Evolutionary conservation across 2,888 invertebrate species (phyloP).

Genomic region (Netelia virgata): DNA sequence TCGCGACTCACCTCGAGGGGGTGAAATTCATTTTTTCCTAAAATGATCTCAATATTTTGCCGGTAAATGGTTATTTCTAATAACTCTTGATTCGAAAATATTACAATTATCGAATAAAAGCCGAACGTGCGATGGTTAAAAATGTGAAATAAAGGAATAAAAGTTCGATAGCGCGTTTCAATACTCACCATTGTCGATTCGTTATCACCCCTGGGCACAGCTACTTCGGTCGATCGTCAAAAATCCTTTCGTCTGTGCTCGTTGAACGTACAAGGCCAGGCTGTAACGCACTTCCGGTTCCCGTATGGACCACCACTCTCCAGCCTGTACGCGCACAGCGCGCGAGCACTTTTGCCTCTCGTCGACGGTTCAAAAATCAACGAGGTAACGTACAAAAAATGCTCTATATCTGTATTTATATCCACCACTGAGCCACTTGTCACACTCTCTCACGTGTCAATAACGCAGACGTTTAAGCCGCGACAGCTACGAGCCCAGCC

Average conservation of each 20-base stretch:
- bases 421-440: slow-evolving; percentile 58
- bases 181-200: slow-evolving; percentile 61
- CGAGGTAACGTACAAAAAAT: slow-evolving; percentile 26
- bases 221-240: slow-evolving; percentile 48
- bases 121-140: too few species aligned
- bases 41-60: too few species aligned
- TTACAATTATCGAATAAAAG: too few species aligned
- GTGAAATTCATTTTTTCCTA: too few species aligned
- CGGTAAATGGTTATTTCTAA: too few species aligned
- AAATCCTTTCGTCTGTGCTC: slow-evolving; percentile 43
- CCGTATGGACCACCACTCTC: slow-evolving; percentile 50
- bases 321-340: slow-evolving; percentile 33
- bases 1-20: too few species aligned
- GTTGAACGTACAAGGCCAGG: slow-evolving; percentile 30
- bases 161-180: background rate
- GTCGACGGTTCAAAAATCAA: slow-evolving; percentile 56
- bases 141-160: background rate
- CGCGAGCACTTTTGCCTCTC: slow-evolving; percentile 52
- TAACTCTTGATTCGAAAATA: too few species aligned
- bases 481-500: slow-evolving; percentile 17
- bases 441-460: slow-evolving; percentile 55
- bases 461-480: slow-evolving; percentile 35
- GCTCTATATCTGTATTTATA: slow-evolving; percentile 8
- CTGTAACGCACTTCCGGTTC: slow-evolving; percentile 57
- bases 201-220: slow-evolving; percentile 9